Conservation (phyloP, 2,888 invertebrate species). For the Orthosia gracilis region DNA sequence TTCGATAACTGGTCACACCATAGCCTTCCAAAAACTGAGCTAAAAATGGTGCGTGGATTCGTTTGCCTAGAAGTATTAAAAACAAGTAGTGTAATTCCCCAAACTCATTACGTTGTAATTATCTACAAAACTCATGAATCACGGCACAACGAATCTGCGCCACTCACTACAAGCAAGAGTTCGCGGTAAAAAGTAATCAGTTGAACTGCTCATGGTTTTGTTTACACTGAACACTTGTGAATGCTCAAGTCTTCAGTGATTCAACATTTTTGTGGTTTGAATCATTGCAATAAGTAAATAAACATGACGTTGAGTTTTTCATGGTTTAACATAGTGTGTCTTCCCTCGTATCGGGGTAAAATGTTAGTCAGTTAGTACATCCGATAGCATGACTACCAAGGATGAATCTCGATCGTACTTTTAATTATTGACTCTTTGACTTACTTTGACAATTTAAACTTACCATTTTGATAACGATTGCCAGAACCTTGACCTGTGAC, state of each 20-base stretch:
- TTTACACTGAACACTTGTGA: constrained; percentile 20
- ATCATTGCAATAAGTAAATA: constrained; percentile 8
- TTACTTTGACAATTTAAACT: too few species aligned
- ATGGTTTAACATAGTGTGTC: too few species aligned
- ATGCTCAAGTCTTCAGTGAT: constrained; percentile 11
- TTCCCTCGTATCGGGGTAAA: too few species aligned
- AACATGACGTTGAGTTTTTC: background rate
- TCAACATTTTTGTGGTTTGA: constrained; percentile 18
- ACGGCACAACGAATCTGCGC: constrained; percentile 10
- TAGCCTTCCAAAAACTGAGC: background rate
- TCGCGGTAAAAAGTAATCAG: constrained; percentile 12
- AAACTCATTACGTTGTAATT: background rate
- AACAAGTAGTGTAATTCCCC: background rate
- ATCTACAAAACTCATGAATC: constrained; percentile 8
- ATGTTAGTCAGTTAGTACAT: too few species aligned
- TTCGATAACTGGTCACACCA: background rate
- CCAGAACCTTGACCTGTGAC: background rate
- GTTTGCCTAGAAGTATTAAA: background rate
- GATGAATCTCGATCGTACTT: too few species aligned
- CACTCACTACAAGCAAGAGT: background rate
- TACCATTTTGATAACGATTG: background rate
- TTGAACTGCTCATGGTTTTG: background rate
- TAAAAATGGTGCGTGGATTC: background rate
- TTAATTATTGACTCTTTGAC: too few species aligned
- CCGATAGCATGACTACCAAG: too few species aligned